Evolutionary conservation across 2,113 vertebrate genomes (phyloP).

Genomic region (Zeus faber): DNA sequence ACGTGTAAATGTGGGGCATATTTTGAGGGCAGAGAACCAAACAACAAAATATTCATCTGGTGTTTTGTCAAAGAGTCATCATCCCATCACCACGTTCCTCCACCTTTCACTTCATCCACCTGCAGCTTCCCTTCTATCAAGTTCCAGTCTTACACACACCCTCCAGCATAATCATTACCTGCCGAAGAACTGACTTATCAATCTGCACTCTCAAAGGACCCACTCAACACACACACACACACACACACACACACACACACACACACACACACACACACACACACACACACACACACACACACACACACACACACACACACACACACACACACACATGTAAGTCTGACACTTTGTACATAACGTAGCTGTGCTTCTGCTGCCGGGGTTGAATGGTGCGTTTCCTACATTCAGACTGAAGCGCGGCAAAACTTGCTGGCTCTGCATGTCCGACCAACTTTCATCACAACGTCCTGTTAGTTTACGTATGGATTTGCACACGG

Average conservation of each 20-base stretch:
- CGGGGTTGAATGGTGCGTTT: constrained; percentile 48
- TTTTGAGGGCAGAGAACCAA: no score
- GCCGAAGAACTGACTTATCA: no score
- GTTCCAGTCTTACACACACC: no score
- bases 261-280: constrained; percentile 6
- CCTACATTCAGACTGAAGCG: constrained; percentile 51
- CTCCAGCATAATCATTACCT: no score
- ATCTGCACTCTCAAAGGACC: no score
- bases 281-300: constrained; percentile 15
- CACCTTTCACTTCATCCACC: no score
- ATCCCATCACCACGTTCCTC: no score
- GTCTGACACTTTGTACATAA: constrained; percentile 24
- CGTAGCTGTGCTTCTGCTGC: constrained; percentile 39
- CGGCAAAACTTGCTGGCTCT: constrained; percentile 38
- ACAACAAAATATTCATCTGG: no score
- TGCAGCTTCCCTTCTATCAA: no score
- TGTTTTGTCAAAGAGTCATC: no score
- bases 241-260: constrained; percentile 23
- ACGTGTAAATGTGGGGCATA: no score
- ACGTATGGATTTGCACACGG: constrained; percentile 24
- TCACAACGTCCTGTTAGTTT: constrained; percentile 35
- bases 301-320: constrained; percentile 9
- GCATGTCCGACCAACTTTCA: constrained; percentile 37
- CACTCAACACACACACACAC: no score
- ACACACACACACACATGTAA: constrained; percentile 22